Evolutionary conservation across 2,888 invertebrate species (phyloP).

Genomic region (Apotomis betuletana): DNA sequence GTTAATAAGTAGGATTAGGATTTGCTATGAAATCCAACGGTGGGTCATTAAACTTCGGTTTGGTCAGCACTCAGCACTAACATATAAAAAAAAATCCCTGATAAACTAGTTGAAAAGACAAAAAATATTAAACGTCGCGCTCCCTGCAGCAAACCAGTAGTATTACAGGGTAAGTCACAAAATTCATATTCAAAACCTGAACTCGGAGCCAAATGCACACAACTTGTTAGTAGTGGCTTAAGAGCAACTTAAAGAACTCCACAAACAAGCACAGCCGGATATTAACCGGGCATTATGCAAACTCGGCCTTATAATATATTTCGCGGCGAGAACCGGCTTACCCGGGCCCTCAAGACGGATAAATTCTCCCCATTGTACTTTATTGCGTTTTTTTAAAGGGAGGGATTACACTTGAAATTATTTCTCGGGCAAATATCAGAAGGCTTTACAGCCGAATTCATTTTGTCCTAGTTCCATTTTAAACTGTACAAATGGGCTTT

Average conservation of each 20-base stretch:
- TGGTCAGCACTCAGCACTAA: too few relatives aligned
- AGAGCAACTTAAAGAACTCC: conserved; percentile 39
- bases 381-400: conserved; percentile 63
- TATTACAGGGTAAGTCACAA: not conserved
- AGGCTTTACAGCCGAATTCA: conserved; percentile 11
- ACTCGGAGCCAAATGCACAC: conserved; percentile 12
- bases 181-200: conserved; percentile 12
- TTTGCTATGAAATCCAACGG: too few relatives aligned
- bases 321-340: conserved; percentile 61
- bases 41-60: too few relatives aligned
- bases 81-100: too few relatives aligned
- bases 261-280: conserved; percentile 44
- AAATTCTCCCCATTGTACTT: conserved; percentile 65
- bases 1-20: too few relatives aligned
- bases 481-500: not conserved
- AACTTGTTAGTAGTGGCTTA: conserved; percentile 34
- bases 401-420: conserved; percentile 64
- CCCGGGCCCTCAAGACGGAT: conserved; percentile 62
- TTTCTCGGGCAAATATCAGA: conserved; percentile 28
- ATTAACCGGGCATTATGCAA: conserved; percentile 66
- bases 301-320: conserved; percentile 68
- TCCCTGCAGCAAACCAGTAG: not conserved
- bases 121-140: not conserved
- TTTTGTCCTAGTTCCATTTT: conserved; percentile 19
- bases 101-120: too few relatives aligned